phyloP scores from a whole-genome alignment of 2,113 vertebrate genomes.

The Epinephelus lanceolatus region DNA sequence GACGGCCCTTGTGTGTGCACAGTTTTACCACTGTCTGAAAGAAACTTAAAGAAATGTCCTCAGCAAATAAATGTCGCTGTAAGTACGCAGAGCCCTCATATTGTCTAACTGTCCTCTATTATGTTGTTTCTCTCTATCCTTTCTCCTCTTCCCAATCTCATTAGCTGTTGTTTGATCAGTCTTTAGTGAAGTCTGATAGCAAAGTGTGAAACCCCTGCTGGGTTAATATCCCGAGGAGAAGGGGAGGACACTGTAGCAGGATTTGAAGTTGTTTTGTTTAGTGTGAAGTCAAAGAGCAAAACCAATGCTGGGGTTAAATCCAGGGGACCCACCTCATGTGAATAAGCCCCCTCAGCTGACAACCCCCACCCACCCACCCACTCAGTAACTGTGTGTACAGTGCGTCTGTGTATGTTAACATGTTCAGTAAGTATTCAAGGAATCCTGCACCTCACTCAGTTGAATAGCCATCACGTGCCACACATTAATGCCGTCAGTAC shows the following conservation, averaged over 20 bases:
- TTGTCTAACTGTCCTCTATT: not conserved
- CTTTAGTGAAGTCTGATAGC: conserved; percentile 4
- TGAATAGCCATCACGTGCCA: conserved; percentile 11
- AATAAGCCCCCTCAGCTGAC: conserved; percentile 71
- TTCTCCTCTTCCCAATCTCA: not conserved
- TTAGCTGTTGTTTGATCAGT: conserved; percentile 35
- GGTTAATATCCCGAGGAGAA: not conserved
- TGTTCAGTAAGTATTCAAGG: conserved; percentile 3
- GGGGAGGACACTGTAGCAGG: not conserved
- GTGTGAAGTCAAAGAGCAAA: conserved; percentile 17
- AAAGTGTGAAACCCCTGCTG: conserved; percentile 39
- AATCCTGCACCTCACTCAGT: conserved; percentile 1
- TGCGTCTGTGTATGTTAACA: conserved; percentile 20
- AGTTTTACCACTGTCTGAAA: conserved; percentile 9
- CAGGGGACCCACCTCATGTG: conserved; percentile 49
- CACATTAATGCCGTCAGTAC: conserved; percentile 35
- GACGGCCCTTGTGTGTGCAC: not conserved
- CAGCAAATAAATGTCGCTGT: not conserved
- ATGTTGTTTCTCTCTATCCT: not conserved
- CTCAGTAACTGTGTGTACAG: conserved; percentile 13
- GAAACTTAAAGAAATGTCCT: not conserved
- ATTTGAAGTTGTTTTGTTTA: conserved; percentile 1
- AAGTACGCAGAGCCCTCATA: not conserved
- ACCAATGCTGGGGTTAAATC: conserved; percentile 51
- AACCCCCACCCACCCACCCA: not conserved